phyloP scores from a whole-genome alignment of 2,888 invertebrate species.

The Leptothorax acervorum region DNA sequence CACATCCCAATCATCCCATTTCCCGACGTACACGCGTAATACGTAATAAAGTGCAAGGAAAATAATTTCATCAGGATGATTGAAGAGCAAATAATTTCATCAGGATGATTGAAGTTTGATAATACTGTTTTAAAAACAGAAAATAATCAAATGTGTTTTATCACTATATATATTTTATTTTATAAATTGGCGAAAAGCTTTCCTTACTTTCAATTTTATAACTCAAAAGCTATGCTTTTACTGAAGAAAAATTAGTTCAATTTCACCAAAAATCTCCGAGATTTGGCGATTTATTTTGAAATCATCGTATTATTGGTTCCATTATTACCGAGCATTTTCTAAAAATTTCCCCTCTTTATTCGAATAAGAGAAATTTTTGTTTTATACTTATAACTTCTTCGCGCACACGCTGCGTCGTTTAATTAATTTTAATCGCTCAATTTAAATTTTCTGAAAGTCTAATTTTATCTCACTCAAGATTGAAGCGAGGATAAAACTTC shows the following conservation, averaged over 20 bases:
- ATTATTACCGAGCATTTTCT: background rate
- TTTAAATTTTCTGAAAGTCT: background rate
- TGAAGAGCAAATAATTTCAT: background rate
- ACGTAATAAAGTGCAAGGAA: background rate
- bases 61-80: too few relatives aligned
- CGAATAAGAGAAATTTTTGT: background rate
- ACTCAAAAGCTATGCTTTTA: background rate
- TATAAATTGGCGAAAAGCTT: background rate
- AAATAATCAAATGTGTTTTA: background rate
- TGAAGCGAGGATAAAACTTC: background rate
- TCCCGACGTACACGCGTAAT: background rate
- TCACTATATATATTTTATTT: background rate
- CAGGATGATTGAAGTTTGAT: background rate
- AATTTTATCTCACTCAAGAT: background rate
- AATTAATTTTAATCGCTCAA: conserved; percentile 13
- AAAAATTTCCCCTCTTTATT: background rate
- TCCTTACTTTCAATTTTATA: background rate
- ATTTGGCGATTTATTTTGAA: background rate
- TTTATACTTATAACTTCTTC: background rate
- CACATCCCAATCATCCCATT: background rate
- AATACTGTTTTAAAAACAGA: background rate
- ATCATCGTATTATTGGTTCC: background rate
- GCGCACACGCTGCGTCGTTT: background rate
- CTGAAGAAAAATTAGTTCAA: background rate
- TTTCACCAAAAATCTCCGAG: background rate